Percentiles rank a stretch among this genome's conserved stretches.
phyloP scores from a whole-genome alignment of 2,113 vertebrate genomes.

The Chinchilla lanigera region DNA sequence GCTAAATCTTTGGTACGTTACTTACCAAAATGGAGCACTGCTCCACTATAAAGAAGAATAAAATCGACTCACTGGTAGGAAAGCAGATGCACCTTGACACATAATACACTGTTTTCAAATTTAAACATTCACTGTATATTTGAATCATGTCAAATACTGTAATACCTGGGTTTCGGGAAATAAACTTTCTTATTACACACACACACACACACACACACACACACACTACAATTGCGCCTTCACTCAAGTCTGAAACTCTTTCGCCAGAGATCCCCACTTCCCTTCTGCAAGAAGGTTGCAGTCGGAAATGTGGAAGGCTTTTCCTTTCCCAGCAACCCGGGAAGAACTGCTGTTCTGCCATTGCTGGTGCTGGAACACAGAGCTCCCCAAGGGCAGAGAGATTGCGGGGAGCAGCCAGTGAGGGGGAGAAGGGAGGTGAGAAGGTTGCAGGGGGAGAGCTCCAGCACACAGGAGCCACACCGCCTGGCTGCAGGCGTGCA shows the following conservation, averaged over 20 bases:
- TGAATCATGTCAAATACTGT: background rate
- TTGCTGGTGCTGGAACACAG: background rate
- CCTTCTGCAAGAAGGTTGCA: background rate
- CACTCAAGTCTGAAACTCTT: background rate
- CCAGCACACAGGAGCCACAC: too few relatives aligned
- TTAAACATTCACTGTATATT: background rate
- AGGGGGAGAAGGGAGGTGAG: background rate
- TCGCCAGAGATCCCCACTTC: background rate
- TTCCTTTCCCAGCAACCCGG: background rate
- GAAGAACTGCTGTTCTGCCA: background rate
- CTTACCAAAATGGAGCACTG: background rate
- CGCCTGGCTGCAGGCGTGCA: too few relatives aligned
- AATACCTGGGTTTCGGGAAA: background rate
- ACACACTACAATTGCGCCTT: background rate
- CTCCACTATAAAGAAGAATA: background rate
- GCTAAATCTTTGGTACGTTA: too few relatives aligned
- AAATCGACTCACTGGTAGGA: background rate
- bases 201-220: background rate
- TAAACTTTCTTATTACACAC: background rate
- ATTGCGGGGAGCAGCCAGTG: background rate
- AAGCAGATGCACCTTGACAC: background rate
- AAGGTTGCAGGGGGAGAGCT: fast-evolving
- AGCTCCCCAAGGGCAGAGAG: background rate
- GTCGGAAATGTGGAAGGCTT: background rate
- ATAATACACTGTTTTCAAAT: background rate